Evolutionary conservation across 2,888 invertebrate species (phyloP), one percentile per base, ranked within the genome.

Genomic region (Gasteruption jaculator): DNA sequence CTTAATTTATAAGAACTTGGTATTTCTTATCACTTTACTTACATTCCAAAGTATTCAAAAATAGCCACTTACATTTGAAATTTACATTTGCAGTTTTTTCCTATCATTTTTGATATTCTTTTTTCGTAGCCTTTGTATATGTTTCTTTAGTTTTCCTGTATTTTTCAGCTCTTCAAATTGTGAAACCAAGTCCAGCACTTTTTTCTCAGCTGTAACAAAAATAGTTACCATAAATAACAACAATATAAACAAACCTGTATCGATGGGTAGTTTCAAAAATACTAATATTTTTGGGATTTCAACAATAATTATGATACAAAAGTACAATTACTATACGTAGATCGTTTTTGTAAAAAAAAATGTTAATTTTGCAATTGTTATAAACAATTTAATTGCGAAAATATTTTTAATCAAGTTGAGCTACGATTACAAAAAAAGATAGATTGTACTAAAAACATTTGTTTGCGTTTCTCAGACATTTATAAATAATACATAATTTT

Each of bases 121-220:
- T 64, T 90, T 91, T 14, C 86, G 79, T 41, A 87, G 77, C 49
- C 87, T 83, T 57, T 85, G 83, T 50, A 93, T 78, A 61, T 92
- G 91, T 52, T 90, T 83, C 50, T 85, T 82, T 2, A 93, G 68
- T 57, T 83, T 83, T 7, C 90, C 89, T 0, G 78, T 74, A 36
- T 82, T 79, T 68, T 91, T 91, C 32, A 93, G 65, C 34, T 85
- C 82, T 49, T 88, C 86, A 61, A 85, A 93, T 63, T 91, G 85
- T 22, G 82, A 79, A 2, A 91, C 84, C 30, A 92, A 71, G 20
- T 83, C 79, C 48, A 85, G 76, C 2, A 89, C 78, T 43, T 83
- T 82, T 56, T 79, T 79, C 60, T 91, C 90, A 65, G 88, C 91
- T 91, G 72, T 19, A 81, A 79, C 24, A 40, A 12, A 43, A 5